These are phyloP conservation scores for Caenorhabditis tropicalis DNA, from an alignment of 1,140 invertebrate species.

Conservation along the genomic window DNA sequence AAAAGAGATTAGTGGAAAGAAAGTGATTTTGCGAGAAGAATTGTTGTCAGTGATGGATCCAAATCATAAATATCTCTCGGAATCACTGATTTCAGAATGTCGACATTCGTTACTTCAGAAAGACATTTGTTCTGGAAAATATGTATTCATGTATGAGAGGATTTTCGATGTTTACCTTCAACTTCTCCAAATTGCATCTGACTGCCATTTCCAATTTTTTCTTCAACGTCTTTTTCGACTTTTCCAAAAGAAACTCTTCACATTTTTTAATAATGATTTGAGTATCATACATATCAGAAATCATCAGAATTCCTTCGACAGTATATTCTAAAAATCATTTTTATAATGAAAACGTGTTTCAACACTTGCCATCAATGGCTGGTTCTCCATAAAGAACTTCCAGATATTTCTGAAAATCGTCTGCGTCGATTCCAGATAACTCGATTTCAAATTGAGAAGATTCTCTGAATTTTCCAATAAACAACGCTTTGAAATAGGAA, in stretches of 20 bases:
- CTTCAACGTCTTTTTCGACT: not conserved
- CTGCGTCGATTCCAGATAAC: not conserved
- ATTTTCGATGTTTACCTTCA: not conserved
- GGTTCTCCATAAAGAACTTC: not conserved
- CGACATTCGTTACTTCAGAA: not conserved
- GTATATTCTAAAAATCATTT: not conserved
- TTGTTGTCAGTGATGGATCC: too few species aligned
- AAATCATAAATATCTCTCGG: too few species aligned
- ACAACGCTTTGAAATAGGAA: not conserved
- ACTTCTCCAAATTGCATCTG: not conserved
- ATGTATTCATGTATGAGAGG: not conserved
- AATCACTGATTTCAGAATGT: not conserved
- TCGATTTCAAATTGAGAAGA: not conserved
- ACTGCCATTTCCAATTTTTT: not conserved
- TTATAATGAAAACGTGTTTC: not conserved
- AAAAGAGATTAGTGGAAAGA: too few species aligned
- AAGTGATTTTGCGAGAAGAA: too few species aligned
- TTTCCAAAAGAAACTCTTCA: not conserved
- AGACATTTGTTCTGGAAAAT: not conserved
- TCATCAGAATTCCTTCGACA: not conserved
- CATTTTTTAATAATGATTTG: not conserved
- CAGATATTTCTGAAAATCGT: not conserved
- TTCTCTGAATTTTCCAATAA: not conserved
- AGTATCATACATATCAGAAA: not conserved
- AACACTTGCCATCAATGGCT: not conserved